phyloP scores from a whole-genome alignment of 2,888 invertebrate species.

The Apoda limacodes region DNA sequence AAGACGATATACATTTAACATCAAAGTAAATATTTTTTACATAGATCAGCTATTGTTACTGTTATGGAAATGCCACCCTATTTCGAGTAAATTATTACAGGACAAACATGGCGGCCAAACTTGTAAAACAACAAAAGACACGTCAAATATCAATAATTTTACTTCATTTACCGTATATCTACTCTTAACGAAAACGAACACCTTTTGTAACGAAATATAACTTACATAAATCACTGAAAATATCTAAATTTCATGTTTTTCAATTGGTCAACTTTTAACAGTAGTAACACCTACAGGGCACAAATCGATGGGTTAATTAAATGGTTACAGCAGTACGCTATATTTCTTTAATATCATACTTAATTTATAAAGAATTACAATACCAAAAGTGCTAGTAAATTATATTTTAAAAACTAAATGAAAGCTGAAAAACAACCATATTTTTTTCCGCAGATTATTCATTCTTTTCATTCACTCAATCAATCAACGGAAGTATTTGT shows the following conservation, averaged over 20 bases:
- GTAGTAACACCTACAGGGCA: constrained; percentile 47
- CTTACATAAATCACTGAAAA: constrained; percentile 56
- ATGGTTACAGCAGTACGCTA: constrained; percentile 25
- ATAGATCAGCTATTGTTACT: no score
- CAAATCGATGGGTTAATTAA: constrained; percentile 50
- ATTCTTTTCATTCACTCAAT: no score
- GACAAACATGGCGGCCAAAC: constrained; percentile 67
- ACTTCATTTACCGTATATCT: constrained; percentile 4
- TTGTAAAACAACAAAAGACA: constrained; percentile 58
- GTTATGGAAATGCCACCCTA: constrained; percentile 14
- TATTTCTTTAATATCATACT: constrained; percentile 28
- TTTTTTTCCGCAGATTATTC: constrained; percentile 52
- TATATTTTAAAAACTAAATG: constrained; percentile 39
- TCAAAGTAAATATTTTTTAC: no score
- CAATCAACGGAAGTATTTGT: no score
- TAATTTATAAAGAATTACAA: constrained; percentile 28
- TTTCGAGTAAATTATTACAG: constrained; percentile 40
- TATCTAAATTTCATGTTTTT: constrained; percentile 48
- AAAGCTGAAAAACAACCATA: constrained; percentile 69
- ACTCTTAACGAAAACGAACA: constrained; percentile 17
- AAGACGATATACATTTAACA: no score
- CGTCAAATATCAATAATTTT: constrained; percentile 40
- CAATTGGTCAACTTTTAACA: constrained; percentile 43
- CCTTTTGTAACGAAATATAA: constrained; percentile 26
- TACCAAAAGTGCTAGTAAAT: constrained; percentile 27